Evolutionary conservation across 2,113 vertebrate species (phyloP), one percentile per base, ranked within the genome.

Genomic region (Pygoscelis adeliae): DNA sequence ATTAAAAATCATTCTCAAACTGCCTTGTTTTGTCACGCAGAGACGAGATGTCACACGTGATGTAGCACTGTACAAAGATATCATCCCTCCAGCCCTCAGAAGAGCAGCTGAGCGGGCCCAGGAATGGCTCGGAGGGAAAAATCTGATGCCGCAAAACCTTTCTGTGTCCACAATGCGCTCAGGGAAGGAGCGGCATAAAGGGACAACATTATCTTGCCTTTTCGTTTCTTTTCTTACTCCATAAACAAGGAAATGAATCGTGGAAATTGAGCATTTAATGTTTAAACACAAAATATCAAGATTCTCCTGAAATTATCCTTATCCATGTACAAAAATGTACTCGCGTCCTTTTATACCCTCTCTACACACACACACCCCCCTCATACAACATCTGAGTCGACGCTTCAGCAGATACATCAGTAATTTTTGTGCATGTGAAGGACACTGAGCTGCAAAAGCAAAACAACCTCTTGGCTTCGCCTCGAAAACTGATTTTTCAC

Each of bases 51-150:
- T 23, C 2, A 0, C 34, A 69, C 1, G 5, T 4, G 46, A 85
- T 5, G 17, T 4, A 78, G 30, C 49, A 2, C 30, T 22, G 40
- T 3, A 21, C 50, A 17, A 30, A 71, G 70, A 11, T 15, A 20
- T 29, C 66, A 30, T 7, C 56, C 70, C 44, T 65, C 27, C 36
- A 36, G 55, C 19, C 30, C 7, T 4, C 61, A 16, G 18, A 25
- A 56, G 46, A 46, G 52, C 3, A 3, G 27, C 21, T 0, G 1
- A 66, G 42, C 0, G 0, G 36, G 26, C 52, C 70, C 61, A 23
- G 27, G 34, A 70, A 65, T 2, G 11, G 66, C 25, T 77, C 1
- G 1, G 40, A 87, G 36, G 55, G 55, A 86, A 87, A 87, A 83
- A 74, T 8, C 25, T 3, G 3, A n/a, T 6, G 32, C 22, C 15